Evolutionary conservation across 2,797 vertebrate species (phyloP), one percentile per base, ranked within the genome.

Genomic region (Enteromius viviparus): DNA sequence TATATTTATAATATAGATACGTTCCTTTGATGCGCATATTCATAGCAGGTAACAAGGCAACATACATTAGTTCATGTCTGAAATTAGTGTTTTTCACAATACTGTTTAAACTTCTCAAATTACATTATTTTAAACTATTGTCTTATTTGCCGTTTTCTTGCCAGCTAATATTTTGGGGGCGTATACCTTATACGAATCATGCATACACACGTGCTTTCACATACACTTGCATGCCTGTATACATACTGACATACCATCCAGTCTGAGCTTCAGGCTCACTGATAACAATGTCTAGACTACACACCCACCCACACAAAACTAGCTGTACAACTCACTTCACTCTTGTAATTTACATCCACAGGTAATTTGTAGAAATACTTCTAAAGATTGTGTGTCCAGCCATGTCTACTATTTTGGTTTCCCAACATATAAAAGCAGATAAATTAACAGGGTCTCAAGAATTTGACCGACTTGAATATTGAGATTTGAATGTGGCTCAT

Each of bases 181-280:
- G n/a, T 69, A 42, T n/a, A 66, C 51, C 3, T n/a, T 68, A 45
- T 4, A 8, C 23, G 23, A 76, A 78, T 34, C 60, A 74, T 68
- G 51, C 58, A 81, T 12, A 42, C 65, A 81, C 47, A 81, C 68
- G 55, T 49, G 58, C 60, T 83, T 58, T 45, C 55, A 82, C 7
- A 76, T 37, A 78, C 78, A 80, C 77, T 62, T 82, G 60, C 14
- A 66, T 69, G 29, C 8, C 47, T 75, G 45, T 76, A 62, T 58
- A 85, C 70, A 84, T 53, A 84, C 82, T 71, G 72, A 80, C 74
- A 60, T 32, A 76, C 70, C 70, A 55, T 62, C 62, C 21, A 70
- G 76, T 70, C 47, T 26, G 74, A 34, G 8, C 74, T 32, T 51
- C 23, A 66, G 47, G 37, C 23, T 58, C 51, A 45, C 69, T 32